Conservation (phyloP, 2,888 invertebrate species). For the Plagodis dolabraria region DNA sequence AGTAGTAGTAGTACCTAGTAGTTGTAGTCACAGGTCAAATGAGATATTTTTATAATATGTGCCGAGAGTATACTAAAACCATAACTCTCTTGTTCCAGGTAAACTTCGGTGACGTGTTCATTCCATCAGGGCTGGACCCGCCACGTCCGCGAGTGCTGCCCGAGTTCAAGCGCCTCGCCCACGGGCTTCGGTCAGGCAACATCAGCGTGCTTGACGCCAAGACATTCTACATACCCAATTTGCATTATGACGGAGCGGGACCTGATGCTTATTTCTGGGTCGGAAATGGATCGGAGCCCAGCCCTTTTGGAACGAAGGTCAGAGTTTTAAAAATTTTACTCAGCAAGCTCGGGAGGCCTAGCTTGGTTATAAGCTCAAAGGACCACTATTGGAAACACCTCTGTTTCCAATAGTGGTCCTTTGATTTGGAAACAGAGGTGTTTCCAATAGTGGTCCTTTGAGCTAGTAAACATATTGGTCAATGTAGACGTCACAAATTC, state of each 20-base stretch:
- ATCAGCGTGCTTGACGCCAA: constrained; percentile 96
- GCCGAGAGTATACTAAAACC: neutral
- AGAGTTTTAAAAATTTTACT: neutral
- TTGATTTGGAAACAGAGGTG: too few relatives aligned
- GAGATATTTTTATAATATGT: too few relatives aligned
- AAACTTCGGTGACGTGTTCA: constrained; percentile 94
- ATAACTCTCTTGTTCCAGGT: constrained; percentile 84
- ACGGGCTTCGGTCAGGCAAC: constrained; percentile 95
- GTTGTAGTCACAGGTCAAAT: too few relatives aligned
- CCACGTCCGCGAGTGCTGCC: constrained; percentile 93
- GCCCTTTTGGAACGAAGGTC: constrained; percentile 92
- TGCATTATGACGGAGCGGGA: constrained; percentile 96
- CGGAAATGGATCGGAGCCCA: constrained; percentile 94
- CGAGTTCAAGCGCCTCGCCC: constrained; percentile 94
- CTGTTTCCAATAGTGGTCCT: too few relatives aligned
- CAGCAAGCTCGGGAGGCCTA: too few relatives aligned
- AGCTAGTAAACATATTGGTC: too few relatives aligned
- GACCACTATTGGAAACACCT: too few relatives aligned
- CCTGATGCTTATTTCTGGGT: constrained; percentile 98
- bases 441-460: too few relatives aligned
- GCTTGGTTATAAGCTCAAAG: too few relatives aligned
- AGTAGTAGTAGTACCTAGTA: too few relatives aligned
- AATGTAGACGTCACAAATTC: too few relatives aligned
- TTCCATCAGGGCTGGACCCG: constrained; percentile 90
- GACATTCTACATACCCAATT: constrained; percentile 95